Base-by-base conservation (phyloP, 1,140 invertebrate species). In the Pantala flavescens region DNA sequence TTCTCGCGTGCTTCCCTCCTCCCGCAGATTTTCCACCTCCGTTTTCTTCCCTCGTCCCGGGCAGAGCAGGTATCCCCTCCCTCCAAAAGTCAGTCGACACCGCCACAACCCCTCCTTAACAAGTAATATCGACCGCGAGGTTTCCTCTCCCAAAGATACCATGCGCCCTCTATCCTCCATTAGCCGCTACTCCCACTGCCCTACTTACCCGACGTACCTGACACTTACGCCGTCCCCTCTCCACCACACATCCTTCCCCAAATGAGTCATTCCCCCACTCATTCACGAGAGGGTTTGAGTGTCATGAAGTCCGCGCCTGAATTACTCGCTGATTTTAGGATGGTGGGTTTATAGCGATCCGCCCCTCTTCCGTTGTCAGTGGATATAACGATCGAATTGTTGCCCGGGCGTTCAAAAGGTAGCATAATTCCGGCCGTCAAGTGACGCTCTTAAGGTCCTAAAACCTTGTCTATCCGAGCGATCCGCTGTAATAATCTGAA, bases 51-150 rank as follows among this genome's bases (percentile, higher is more conserved):
- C 49, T 63, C 12, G 49, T 63, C 49, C 49, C 49, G 49, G 49
- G 49, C 49, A 63, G 16, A 63, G 49, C 49, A 63, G 49, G 49
- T 63, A 63, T 63, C 49, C 49, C 12, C 49, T 63, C 49, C 49
- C 49, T 63, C 49, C 49, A 63, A 63, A 63, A 63, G 49, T 63
- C 49, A 63, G n/a, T 14, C 49, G 49, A 16, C 49, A 21, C 49
- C 49, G 49, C 49, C 49, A 12, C 49, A 63, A 63, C 49, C 49
- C 49, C 49, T 63, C 49, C 49, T 3, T 63, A 63, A 63, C 49
- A 63, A 63, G 49, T 63, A 63, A 63, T 63, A 63, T 63, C 49
- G 49, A 63, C 49, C 49, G 49, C 49, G 16, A 63, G n/a, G 49
- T 63, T 63, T 63, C 49, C 49, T 63, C 49, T 21, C 49, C 12